Evolutionary conservation across 1,140 invertebrate species (phyloP), one percentile per base, ranked within the genome.

Genomic region (Trichoplusia ni): DNA sequence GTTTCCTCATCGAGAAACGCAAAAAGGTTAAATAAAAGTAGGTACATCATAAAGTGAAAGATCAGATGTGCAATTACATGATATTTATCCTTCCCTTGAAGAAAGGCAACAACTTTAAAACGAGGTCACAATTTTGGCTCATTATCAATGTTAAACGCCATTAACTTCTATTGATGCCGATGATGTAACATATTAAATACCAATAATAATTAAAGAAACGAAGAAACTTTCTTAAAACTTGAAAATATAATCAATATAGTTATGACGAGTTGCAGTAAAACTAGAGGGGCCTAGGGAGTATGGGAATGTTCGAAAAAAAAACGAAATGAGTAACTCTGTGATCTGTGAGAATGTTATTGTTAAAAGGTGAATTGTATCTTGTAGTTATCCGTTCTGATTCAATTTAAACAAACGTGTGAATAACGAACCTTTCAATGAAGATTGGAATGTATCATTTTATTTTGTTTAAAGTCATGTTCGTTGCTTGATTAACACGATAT

Each of bases 311-410:
- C n/a, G n/a, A n/a, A n/a, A n/a, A n/a, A n/a, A n/a, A n/a, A n/a
- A n/a, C n/a, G n/a, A n/a, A n/a, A n/a, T n/a, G n/a, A n/a, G n/a
- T n/a, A n/a, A n/a, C n/a, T n/a, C n/a, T n/a, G 3, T 8, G 44
- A 25, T 25, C 27, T 25, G 44, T 47, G 44, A 16, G 44, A 47
- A 29, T 47, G 44, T 47, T 16, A 47, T 47, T 47, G 25, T 47
- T 16, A 18, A 47, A 47, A 47, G 23, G 44, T 47, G 44, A 47
- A 14, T n/a, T 31, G 29, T 33, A 6, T n/a, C 1, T 31, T 47
- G 19, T 27, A 47, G n/a, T 42, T 25, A 13, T 9, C 2, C 44
- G 25, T 29, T 47, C 13, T n/a, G 1, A 16, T 47, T 47, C 44
- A 47, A 47, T 47, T 29, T 23, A 47, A 47, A 29, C 44, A 31